These are phyloP conservation scores for Chascanopsetta lugubris DNA, from an alignment of 2,113 vertebrate genomes.

Conservation along the genomic window DNA sequence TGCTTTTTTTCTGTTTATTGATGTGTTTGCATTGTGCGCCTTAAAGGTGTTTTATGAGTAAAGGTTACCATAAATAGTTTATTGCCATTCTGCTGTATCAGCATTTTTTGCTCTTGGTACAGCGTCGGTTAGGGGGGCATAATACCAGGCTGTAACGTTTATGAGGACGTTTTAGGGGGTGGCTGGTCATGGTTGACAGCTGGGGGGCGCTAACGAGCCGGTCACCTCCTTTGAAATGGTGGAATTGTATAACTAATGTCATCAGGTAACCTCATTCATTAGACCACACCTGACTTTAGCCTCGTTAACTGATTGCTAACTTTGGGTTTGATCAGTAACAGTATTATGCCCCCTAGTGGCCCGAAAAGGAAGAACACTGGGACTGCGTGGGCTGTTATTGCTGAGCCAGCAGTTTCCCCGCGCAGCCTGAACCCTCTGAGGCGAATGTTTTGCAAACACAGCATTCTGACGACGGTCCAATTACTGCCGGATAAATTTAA, in stretches of 20 bases:
- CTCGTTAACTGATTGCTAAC: no score
- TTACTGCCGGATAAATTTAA: background rate
- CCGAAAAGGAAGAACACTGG: background rate
- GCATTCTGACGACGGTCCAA: background rate
- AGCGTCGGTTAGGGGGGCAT: no score
- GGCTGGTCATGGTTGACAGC: no score
- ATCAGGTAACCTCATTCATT: no score
- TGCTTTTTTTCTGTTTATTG: slow-evolving; percentile 30
- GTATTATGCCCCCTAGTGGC: no score
- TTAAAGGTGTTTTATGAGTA: slow-evolving; percentile 25
- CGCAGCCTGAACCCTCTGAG: background rate
- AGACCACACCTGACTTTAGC: no score
- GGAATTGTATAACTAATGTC: no score
- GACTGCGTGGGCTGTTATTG: background rate
- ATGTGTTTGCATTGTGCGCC: slow-evolving; percentile 4
- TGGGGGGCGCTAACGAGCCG: no score
- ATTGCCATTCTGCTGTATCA: background rate
- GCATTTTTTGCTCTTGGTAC: background rate
- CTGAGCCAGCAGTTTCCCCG: background rate
- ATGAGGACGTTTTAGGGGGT: no score
- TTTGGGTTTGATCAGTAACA: no score
- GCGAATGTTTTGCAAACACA: background rate
- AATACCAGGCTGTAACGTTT: no score
- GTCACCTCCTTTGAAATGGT: no score
- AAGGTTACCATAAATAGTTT: slow-evolving; percentile 22